A percentile compares a stretch with the other conserved stretches of the same genome.
These are phyloP conservation scores for Xyliphius kryptos DNA, from an alignment of 2,113 vertebrate genomes.

Conservation along the genomic window DNA sequence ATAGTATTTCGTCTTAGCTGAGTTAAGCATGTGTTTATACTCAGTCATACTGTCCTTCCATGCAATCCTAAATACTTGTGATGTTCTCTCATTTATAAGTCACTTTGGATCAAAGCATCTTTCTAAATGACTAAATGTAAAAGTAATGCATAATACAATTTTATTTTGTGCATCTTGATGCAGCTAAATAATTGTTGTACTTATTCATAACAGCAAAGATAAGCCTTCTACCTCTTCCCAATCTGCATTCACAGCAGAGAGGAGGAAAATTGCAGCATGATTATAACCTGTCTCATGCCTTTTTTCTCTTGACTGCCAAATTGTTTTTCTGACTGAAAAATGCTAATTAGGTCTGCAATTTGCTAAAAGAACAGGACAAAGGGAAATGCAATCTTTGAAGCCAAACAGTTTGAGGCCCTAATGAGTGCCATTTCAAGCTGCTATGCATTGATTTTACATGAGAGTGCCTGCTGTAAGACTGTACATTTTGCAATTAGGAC, in stretches of 20 bases:
- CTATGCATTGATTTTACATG: not conserved
- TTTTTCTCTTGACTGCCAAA: not conserved
- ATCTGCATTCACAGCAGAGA: constrained; percentile 13
- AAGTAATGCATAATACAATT: no score
- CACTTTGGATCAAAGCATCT: no score
- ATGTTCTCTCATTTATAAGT: no score
- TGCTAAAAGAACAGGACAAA: not conserved
- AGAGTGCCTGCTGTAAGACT: not conserved
- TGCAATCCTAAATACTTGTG: no score
- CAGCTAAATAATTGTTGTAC: no score
- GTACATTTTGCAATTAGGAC: not conserved
- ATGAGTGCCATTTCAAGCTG: not conserved
- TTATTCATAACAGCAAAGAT: constrained; percentile 24
- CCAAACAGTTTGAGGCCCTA: constrained; percentile 9
- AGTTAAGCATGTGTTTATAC: no score
- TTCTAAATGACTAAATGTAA: no score
- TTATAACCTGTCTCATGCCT: constrained; percentile 1
- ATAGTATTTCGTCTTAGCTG: no score
- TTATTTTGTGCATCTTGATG: no score
- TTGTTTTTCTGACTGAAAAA: constrained; percentile 12
- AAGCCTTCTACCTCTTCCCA: constrained; percentile 13
- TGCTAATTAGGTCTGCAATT: constrained; percentile 23
- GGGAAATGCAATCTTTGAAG: not conserved
- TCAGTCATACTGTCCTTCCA: no score
- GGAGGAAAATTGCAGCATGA: constrained; percentile 1